Percentiles rank a stretch among this genome's conserved stretches.
phyloP scores from a whole-genome alignment of 2,797 vertebrate genomes.

The Acanthornis magna region DNA sequence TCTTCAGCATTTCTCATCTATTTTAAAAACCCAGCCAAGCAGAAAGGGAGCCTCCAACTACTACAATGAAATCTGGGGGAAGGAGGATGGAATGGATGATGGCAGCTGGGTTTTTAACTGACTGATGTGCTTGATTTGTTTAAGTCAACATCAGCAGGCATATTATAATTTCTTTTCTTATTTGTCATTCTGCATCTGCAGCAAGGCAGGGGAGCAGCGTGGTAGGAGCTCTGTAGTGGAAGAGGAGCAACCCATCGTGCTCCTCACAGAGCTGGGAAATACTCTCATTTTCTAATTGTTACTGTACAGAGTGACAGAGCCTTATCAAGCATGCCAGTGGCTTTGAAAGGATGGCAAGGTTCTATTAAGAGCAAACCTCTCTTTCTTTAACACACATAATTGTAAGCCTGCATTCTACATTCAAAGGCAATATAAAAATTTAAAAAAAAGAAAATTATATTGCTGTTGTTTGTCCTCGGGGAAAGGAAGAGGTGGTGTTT shows the following conservation, averaged over 20 bases:
- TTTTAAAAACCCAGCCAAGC: slow-evolving; percentile 20
- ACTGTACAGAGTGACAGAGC: neutral
- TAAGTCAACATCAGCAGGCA: slow-evolving; percentile 13
- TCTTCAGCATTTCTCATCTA: slow-evolving; percentile 41
- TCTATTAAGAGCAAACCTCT: slow-evolving; percentile 22
- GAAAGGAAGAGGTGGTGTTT: neutral
- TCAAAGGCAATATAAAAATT: neutral
- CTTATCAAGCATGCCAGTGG: neutral
- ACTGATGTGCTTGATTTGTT: slow-evolving; percentile 42
- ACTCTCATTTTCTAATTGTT: slow-evolving; percentile 42
- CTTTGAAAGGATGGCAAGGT: slow-evolving; percentile 53
- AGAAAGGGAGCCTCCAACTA: neutral
- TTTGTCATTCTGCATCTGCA: slow-evolving; percentile 54
- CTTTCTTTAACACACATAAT: slow-evolving; percentile 16
- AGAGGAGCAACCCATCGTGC: neutral
- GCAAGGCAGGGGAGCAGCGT: slow-evolving; percentile 21
- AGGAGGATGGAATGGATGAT: neutral
- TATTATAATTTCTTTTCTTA: slow-evolving; percentile 39
- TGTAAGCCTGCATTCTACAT: slow-evolving; percentile 17
- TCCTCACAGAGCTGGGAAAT: slow-evolving; percentile 1
- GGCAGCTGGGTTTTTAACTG: slow-evolving; percentile 5
- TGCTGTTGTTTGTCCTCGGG: slow-evolving; percentile 7
- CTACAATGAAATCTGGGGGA: neutral
- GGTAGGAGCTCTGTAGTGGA: neutral
- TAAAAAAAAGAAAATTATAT: neutral